These are phyloP conservation scores for Zosterops pallidus DNA, from an alignment of 2,113 vertebrate genomes.

Conservation along the genomic window DNA sequence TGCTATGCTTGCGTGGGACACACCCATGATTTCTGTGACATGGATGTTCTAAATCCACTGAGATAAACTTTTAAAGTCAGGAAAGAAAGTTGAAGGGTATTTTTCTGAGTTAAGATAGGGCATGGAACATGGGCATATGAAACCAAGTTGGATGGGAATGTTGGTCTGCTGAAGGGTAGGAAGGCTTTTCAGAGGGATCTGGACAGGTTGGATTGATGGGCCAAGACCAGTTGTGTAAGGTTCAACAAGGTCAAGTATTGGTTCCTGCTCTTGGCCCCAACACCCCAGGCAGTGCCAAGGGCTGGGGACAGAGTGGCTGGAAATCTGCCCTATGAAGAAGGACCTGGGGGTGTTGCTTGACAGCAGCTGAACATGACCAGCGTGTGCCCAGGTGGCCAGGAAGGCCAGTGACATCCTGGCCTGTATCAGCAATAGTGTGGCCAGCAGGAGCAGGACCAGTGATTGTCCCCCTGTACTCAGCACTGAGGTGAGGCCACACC, in stretches of 20 bases:
- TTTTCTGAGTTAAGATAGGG: not conserved
- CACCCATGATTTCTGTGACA: not conserved
- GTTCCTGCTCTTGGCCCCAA: not conserved
- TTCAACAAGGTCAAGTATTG: no score
- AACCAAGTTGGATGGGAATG: not conserved
- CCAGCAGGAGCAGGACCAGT: not conserved
- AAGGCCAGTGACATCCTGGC: not conserved
- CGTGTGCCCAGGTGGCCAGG: rapidly evolving
- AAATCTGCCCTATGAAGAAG: not conserved
- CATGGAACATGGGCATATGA: not conserved
- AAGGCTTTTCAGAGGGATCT: not conserved
- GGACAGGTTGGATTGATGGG: not conserved
- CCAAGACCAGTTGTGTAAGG: not conserved
- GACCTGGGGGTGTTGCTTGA: rapidly evolving
- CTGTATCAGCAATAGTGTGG: not conserved
- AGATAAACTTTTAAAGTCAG: not conserved
- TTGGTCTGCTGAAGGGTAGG: not conserved
- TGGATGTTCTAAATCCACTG: not conserved
- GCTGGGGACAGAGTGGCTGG: not conserved
- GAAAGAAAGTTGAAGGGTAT: not conserved
- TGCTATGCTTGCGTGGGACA: not conserved
- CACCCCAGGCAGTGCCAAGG: not conserved
- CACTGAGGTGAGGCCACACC: not conserved
- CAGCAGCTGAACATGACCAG: not conserved
- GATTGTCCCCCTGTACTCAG: rapidly evolving